These are phyloP conservation scores for Zootermopsis nevadensis DNA, from an alignment of 2,888 invertebrate species.

Conservation along the genomic window DNA sequence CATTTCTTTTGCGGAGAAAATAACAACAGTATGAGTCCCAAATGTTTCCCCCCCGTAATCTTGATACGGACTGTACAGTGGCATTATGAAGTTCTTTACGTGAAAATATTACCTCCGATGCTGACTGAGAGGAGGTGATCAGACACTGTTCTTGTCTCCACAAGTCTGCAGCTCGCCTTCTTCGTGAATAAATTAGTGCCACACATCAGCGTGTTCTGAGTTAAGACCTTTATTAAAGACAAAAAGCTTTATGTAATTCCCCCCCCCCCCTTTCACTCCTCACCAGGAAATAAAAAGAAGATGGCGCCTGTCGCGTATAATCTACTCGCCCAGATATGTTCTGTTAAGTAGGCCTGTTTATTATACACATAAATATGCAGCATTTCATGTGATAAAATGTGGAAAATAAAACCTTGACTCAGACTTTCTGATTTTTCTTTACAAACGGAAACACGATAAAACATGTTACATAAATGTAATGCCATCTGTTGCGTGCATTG, in stretches of 20 bases:
- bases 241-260: not conserved
- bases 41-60: not conserved
- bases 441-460: not conserved
- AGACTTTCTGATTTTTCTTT: not conserved
- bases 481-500: too few relatives aligned
- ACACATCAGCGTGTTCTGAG: not conserved
- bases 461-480: too few relatives aligned
- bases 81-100: not conserved
- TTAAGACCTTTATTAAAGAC: conserved; percentile 13
- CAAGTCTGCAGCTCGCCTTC: not conserved
- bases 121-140: conserved; percentile 9
- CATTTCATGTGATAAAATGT: not conserved
- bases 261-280: not conserved
- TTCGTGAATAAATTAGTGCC: conserved; percentile 2
- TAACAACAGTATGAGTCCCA: too few relatives aligned
- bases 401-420: not conserved
- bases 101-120: not conserved
- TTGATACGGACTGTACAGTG: not conserved
- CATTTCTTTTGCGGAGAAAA: too few relatives aligned
- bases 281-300: not conserved
- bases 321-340: not conserved
- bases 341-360: not conserved
- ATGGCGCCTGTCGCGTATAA: not conserved
- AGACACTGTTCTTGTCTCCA: not conserved
- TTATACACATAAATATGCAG: not conserved